These are phyloP conservation scores for Odontamblyopus rebecca DNA, from an alignment of 2,797 vertebrate species.

Conservation along the genomic window DNA sequence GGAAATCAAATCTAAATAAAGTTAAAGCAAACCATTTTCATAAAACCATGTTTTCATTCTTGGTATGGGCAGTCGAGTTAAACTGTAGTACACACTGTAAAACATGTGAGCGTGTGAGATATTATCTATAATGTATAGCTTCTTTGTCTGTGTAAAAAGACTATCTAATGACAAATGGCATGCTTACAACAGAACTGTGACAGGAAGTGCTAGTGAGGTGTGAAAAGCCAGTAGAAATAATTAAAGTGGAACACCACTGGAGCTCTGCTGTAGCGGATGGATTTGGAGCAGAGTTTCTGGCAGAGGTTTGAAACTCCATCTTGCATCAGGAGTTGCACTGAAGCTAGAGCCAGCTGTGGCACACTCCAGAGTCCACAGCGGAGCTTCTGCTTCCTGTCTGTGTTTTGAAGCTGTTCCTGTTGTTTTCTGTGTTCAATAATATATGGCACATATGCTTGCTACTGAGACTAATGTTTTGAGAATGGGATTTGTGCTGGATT, in stretches of 20 bases:
- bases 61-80: too few relatives aligned
- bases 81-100: too few relatives aligned
- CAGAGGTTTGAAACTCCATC: conserved; percentile 34
- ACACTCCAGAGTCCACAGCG: conserved; percentile 42
- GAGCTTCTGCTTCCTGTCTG: conserved; percentile 50
- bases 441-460: conserved; percentile 70
- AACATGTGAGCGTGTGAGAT: too few relatives aligned
- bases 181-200: background rate
- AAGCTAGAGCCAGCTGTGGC: conserved; percentile 53
- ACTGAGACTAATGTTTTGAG: conserved; percentile 66
- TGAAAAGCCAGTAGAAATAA: background rate
- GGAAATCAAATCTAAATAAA: background rate
- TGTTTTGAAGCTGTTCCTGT: conserved; percentile 64
- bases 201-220: background rate
- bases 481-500: conserved; percentile 76
- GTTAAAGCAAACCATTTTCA: background rate
- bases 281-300: conserved; percentile 35
- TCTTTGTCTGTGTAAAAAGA: background rate
- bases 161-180: background rate
- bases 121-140: background rate
- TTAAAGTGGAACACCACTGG: conserved; percentile 17
- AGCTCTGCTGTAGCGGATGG: conserved; percentile 14
- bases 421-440: conserved; percentile 74
- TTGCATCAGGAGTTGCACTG: conserved; percentile 30
- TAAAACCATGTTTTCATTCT: background rate